Evolutionary conservation across 2,113 vertebrate species (phyloP).

Genomic region (Alces alces): DNA sequence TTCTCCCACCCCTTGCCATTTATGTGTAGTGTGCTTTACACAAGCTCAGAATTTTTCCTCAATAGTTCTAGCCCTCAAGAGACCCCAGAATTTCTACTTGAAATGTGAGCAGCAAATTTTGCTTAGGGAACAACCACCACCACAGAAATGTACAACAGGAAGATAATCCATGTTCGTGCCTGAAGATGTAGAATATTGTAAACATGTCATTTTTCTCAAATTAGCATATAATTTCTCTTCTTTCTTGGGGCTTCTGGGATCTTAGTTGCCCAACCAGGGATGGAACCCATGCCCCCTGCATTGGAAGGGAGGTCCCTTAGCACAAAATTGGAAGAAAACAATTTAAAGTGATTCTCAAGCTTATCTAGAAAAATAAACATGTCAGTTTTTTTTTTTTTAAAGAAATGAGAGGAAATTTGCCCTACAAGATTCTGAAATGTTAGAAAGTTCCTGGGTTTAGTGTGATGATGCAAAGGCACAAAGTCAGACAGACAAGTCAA

Average conservation of each 20-base stretch:
- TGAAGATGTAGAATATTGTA: neutral
- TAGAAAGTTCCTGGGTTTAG: neutral
- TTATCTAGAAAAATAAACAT: conserved; percentile 2
- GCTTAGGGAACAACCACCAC: neutral
- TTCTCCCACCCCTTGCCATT: neutral
- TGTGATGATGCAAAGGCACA: neutral
- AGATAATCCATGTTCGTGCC: neutral
- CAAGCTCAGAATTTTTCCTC: conserved; percentile 3
- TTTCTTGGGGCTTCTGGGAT: neutral
- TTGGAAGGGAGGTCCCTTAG: neutral
- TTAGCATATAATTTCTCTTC: neutral
- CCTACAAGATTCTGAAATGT: neutral
- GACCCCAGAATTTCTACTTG: conserved; percentile 17
- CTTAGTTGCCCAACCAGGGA: neutral
- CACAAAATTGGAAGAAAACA: neutral
- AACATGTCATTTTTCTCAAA: neutral
- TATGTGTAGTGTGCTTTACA: neutral
- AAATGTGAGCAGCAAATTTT: neutral
- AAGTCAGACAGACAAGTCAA: neutral
- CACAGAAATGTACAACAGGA: neutral
- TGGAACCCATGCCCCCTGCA: neutral
- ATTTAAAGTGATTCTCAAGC: neutral
- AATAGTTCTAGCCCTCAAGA: neutral
- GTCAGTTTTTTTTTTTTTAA: neutral
- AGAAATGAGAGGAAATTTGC: neutral